These are phyloP conservation scores for Tipula helvola DNA, from an alignment of 2,888 invertebrate species.

Conservation along the genomic window DNA sequence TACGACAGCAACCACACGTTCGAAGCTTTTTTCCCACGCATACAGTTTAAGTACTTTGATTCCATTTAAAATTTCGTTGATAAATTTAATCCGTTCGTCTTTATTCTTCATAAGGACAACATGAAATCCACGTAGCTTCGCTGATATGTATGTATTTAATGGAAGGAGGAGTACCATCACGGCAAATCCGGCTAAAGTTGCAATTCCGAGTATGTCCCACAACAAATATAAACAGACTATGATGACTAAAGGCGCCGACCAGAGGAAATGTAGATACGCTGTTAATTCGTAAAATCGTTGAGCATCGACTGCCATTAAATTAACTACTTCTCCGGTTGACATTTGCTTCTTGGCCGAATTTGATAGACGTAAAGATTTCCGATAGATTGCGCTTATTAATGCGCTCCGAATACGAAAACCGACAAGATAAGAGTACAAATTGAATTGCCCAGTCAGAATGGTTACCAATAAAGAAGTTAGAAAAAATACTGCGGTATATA, in stretches of 20 bases:
- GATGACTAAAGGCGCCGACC: conserved; percentile 43
- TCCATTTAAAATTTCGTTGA: conserved; percentile 44
- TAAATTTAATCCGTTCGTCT: conserved; percentile 43
- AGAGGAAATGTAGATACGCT: conserved; percentile 36
- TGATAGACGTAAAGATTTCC: conserved; percentile 36
- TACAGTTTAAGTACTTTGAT: conserved; percentile 48
- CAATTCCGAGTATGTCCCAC: conserved; percentile 39
- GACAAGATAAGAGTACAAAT: conserved; percentile 39
- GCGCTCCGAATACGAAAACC: conserved; percentile 44
- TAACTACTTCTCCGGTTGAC: conserved; percentile 39
- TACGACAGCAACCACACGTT: conserved; percentile 41
- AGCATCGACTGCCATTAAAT: conserved; percentile 39
- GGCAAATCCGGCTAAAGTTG: conserved; percentile 44
- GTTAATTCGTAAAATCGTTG: conserved; percentile 36
- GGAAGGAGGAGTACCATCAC: conserved; percentile 42
- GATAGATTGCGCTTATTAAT: conserved; percentile 41
- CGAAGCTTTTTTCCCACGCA: conserved; percentile 49
- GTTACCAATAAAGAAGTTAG: conserved; percentile 38
- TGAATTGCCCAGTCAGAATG: conserved; percentile 41
- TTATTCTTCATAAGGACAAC: conserved; percentile 41
- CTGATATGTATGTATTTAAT: conserved; percentile 35
- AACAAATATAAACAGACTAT: conserved; percentile 39
- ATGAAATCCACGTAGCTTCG: conserved; percentile 35
- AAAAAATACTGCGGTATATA: conserved; percentile 42
- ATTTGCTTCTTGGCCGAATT: conserved; percentile 31